These are phyloP conservation scores for Phortica variegata DNA, from an alignment of 1,140 invertebrate species.

Conservation along the genomic window DNA sequence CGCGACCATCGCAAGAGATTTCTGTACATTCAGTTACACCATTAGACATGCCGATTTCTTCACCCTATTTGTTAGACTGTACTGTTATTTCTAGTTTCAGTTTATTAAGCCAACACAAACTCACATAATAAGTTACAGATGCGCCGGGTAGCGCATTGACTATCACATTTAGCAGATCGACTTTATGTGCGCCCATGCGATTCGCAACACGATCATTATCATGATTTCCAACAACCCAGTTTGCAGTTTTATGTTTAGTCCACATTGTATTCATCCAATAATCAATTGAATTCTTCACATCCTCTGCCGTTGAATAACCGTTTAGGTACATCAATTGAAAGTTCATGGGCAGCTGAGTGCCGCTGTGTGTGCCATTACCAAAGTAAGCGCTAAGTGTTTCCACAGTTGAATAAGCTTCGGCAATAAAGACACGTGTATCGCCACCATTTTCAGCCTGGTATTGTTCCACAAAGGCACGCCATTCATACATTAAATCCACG, in stretches of 20 bases:
- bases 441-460: conserved; percentile 51
- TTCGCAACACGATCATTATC: conserved; percentile 64
- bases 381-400: conserved; percentile 62
- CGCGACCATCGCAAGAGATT: conserved; percentile 58
- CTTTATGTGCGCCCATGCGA: conserved; percentile 62
- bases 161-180: conserved; percentile 69
- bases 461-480: conserved; percentile 60
- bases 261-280: conserved; percentile 60
- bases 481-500: conserved; percentile 60
- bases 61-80: conserved; percentile 62
- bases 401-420: conserved; percentile 64
- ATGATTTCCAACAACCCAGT: conserved; percentile 65
- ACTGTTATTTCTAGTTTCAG: neutral
- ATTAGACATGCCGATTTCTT: conserved; percentile 80
- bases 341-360: conserved; percentile 66
- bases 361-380: conserved; percentile 56
- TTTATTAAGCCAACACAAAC: neutral
- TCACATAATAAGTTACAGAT: conserved; percentile 72
- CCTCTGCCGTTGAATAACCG: conserved; percentile 47
- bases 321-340: conserved; percentile 58
- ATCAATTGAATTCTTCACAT: conserved; percentile 56
- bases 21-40: conserved; percentile 59
- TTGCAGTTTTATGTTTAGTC: conserved; percentile 52
- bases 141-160: conserved; percentile 71
- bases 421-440: conserved; percentile 66